Conservation (phyloP, 2,888 invertebrate genomes). For the Drosophila tripunctata region DNA sequence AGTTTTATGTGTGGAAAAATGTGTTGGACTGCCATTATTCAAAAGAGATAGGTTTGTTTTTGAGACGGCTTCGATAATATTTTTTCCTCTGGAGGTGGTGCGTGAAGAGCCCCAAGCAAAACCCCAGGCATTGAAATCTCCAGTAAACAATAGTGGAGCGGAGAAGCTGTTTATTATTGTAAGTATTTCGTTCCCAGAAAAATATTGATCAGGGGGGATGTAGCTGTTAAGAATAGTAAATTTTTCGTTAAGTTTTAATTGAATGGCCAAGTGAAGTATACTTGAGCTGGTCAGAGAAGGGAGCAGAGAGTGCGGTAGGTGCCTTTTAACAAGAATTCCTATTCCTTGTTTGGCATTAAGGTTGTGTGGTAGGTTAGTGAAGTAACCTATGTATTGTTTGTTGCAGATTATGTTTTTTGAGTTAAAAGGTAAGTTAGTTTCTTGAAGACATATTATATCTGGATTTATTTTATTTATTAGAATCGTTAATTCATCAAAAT, state of each 20-base stretch:
- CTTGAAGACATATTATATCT: slow-evolving; percentile 9
- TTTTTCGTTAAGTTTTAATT: slow-evolving; percentile 5
- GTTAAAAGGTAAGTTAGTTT: slow-evolving; percentile 2
- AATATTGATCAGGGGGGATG: slow-evolving; percentile 7
- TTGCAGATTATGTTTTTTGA: slow-evolving; percentile 8
- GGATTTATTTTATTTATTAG: slow-evolving; percentile 2
- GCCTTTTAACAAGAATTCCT: slow-evolving; percentile 10
- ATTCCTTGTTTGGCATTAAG: slow-evolving; percentile 2
- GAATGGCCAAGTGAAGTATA: slow-evolving; percentile 6
- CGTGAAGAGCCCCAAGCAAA: slow-evolving; percentile 21
- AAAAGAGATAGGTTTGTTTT: background rate
- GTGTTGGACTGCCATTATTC: slow-evolving; percentile 11
- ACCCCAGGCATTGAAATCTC: slow-evolving; percentile 34
- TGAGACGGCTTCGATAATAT: slow-evolving; percentile 8
- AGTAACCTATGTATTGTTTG: slow-evolving; percentile 11
- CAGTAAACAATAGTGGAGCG: slow-evolving; percentile 10
- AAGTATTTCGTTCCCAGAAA: background rate
- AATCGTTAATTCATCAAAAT: background rate
- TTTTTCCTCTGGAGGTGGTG: slow-evolving; percentile 18
- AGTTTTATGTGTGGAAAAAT: slow-evolving; percentile 16
- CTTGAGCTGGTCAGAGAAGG: background rate
- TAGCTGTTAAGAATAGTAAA: slow-evolving; percentile 9
- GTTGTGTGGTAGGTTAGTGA: background rate
- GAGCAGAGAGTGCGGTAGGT: slow-evolving; percentile 11
- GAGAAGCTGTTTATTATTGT: slow-evolving; percentile 1